Base-by-base conservation (phyloP, 2,797 vertebrate genomes). In the Leptodactylus fallax region DNA sequence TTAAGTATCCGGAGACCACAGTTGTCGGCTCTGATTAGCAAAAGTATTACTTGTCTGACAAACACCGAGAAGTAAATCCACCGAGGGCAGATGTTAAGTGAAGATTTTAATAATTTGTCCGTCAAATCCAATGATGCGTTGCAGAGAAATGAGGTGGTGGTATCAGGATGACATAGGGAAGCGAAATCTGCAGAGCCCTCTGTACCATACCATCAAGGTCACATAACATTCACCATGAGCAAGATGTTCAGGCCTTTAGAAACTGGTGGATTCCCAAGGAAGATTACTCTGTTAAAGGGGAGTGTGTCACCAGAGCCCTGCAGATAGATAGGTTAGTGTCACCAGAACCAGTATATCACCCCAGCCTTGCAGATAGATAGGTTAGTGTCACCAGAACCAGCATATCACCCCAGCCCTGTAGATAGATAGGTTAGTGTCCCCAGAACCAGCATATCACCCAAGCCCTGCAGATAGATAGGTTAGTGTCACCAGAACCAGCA, bases 61-160 rank as follows among this genome's bases (percentile, higher is more conserved):
- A 72, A 58, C 56, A 17, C 17, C 21, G 49, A 55, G 58, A 76
- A 74, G 71, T 74, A 47, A 80, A 85, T 83, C 71, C 86, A 25
- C 63, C 11, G 25, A 88, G 80, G 63, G 84, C 65, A 74, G 85
- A 85, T 85, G 71, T 53, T 81, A 86, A 81, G 4, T 82, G 88
- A 84, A 85, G 49, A 55, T 88, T 88, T 53, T 63, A 27, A 80
- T 87, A 71, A 87, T n/a, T 27, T 88, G 88, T 81, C 83, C 63
- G 72, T 86, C 88, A 86, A 69, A 65, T 69, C 19, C 14, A 23
- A 23, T 71, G 69, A 78, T 27, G 69, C 5, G 8, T 19, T 10
- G 56, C 27, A 17, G 49, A 77, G 47, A 67, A 85, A 85, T 65
- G 53, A 81, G 72, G 58, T 36, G 51, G 51, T 11, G 67, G 67